Evolutionary conservation across 2,797 vertebrate species (phyloP), one percentile per base, ranked within the genome.

Genomic region (Neoniphon sammara): DNA sequence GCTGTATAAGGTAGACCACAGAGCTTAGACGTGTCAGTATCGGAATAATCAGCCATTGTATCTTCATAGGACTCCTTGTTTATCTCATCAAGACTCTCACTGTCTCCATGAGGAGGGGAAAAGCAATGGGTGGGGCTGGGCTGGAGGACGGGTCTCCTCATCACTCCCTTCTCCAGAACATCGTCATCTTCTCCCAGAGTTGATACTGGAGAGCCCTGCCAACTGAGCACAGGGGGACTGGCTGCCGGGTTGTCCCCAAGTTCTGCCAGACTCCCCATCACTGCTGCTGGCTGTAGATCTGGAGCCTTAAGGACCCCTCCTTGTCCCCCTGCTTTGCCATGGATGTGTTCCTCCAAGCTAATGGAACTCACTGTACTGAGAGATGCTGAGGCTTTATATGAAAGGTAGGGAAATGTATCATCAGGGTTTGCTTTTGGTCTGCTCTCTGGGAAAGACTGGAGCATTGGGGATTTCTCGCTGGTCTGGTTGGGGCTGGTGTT

Each of bases 161-260:
- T 81, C 60, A 93, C 90, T 70, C 91, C 91, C 67, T 90, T 90
- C 53, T 90, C 88, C 0, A 93, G 81, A 20, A 91, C 92, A 21
- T 94, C 94, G 31, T 94, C 94, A 2, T 94, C 94, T 23, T 94
- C 94, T 46, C 87, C 90, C 23, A 93, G 53, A 47, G 83, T 80
- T 0, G 94, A 94, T 1, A 93, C 92, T 0, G 93, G 94, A 44
- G 94, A 94, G 44, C 93, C 94, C 82, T 95, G 94, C 93, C 94
- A 94, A 85, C 94, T 95, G 57, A 95, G 92, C 46, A 94, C 93
- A 27, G 94, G 94, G 9, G 94, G 94, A 12, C 93, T 95, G 79
- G 92, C 92, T 7, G 93, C 88, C 34, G 92, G 91, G 77, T 94
- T 93, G 80, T 94, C 87, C 53, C 88, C 88, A 0, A 88, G 70